A percentile compares a stretch with the other conserved stretches of the same genome.
Conservation (phyloP, 2,113 vertebrate genomes). For the Electrona antarctica region DNA sequence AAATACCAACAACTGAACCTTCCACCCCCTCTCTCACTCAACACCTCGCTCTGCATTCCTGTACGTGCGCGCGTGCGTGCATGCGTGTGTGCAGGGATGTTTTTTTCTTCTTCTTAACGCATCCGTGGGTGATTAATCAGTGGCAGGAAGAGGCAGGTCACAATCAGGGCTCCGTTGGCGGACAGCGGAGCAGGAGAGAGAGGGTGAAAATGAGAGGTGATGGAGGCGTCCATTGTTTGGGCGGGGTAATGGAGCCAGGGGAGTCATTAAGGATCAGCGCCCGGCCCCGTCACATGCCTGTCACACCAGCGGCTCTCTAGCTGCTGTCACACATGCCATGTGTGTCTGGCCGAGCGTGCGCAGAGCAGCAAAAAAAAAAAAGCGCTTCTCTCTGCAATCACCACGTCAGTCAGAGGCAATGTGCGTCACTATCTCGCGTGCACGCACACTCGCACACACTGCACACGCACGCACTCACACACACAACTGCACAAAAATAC, state of each 20-base stretch:
- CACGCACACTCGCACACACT: slow-evolving; percentile 12
- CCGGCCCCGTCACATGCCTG: slow-evolving; percentile 73
- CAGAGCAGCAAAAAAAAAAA: not conserved
- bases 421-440: slow-evolving; percentile 58
- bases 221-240: slow-evolving; percentile 69
- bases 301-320: slow-evolving; percentile 64
- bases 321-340: slow-evolving; percentile 72
- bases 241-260: slow-evolving; percentile 78
- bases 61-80: slow-evolving; percentile 28
- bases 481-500: not conserved
- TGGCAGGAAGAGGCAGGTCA: slow-evolving; percentile 59
- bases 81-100: slow-evolving; percentile 12
- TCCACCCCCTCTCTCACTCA: slow-evolving; percentile 52
- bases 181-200: slow-evolving; percentile 68
- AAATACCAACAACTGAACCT: slow-evolving; percentile 70
- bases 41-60: slow-evolving; percentile 20
- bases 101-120: slow-evolving; percentile 12
- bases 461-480: not conserved
- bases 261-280: slow-evolving; percentile 75
- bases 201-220: slow-evolving; percentile 46
- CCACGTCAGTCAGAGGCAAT: slow-evolving; percentile 70
- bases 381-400: too few species aligned
- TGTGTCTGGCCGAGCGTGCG: slow-evolving; percentile 54
- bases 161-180: slow-evolving; percentile 70
- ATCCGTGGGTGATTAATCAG: slow-evolving; percentile 69